These are phyloP conservation scores for Brienomyrus longianalis DNA, from an alignment of 2,113 vertebrate species.

Conservation along the genomic window DNA sequence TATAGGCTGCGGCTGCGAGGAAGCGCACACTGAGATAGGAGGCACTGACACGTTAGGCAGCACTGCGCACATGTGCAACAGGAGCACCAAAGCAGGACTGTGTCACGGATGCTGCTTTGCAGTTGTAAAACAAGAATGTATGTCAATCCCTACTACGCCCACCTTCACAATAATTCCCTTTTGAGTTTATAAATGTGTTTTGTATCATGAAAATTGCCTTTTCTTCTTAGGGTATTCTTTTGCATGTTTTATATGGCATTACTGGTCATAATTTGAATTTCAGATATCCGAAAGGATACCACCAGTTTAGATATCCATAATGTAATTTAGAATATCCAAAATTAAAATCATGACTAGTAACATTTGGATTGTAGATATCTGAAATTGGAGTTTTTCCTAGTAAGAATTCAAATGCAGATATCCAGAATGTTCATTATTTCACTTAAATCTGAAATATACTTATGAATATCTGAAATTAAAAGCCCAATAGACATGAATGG, in stretches of 20 bases:
- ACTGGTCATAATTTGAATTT: no score
- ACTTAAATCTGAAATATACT: no score
- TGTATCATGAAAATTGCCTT: neutral
- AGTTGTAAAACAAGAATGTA: neutral
- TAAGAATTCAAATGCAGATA: no score
- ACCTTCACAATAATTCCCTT: neutral
- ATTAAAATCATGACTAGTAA: no score
- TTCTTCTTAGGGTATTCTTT: neutral
- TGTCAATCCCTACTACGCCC: neutral
- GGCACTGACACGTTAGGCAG: neutral
- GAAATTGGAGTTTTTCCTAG: no score
- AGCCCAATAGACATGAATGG: no score
- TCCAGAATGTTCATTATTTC: no score
- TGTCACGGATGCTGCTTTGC: neutral
- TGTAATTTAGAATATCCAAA: no score
- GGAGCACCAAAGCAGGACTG: neutral
- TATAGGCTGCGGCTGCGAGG: conserved; percentile 1
- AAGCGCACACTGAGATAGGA: neutral
- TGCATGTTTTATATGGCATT: neutral
- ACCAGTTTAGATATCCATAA: no score
- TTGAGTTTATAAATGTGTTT: neutral
- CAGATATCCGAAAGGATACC: no score
- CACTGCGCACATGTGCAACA: neutral
- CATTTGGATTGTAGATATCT: no score
- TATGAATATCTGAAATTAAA: no score